Base-by-base conservation (phyloP, 1,140 invertebrate species). In the Hirudo medicinalis region DNA sequence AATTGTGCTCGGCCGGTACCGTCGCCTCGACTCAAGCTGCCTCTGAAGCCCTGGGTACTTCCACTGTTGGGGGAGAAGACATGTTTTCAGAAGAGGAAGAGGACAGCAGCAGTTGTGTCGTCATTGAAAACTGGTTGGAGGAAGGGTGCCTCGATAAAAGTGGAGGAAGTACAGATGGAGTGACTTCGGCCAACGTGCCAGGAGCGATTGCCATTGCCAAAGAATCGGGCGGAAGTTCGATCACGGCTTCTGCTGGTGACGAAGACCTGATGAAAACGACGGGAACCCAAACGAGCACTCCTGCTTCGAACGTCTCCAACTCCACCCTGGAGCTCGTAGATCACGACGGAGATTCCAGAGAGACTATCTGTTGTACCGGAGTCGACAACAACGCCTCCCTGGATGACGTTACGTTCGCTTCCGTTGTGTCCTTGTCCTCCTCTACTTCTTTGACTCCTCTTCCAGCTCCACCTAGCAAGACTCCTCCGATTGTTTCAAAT, bases 281-380 rank as follows among this genome's bases (percentile, higher is more conserved):
- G 53, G 69, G 69, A 15, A 70, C 69, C 19, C 69, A 70, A 22
- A 70, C 69, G 53, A 70, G 69, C 69, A 70, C 69, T 54, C 69
- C 69, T 0, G 69, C 69, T 70, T 70, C 49, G 2, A 68, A 40
- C 29, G 29, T 68, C 17, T 68, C 67, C 67, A 70, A 70, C 43
- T 70, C 32, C n/a, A 70, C 69, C 17, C 19, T 70, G 22, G 69
- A 70, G 20, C 53, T 53, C 0, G 69, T 36, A 6, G 69, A 69
- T 15, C 20, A 60, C 27, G 55, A 63, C 29, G 57, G 57, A 25
- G 57, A 63, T 20, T 63, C 57, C 29, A 63, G 57, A n/a, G 57
- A 63, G 19, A 63, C 57, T 3, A 63, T 63, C 29, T 63, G 57
- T 11, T 63, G 57, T n/a, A 15, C 22, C 29, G 29, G 57, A 6